Percentiles rank a stretch among this genome's conserved stretches.
Conservation (phyloP, 2,797 vertebrate genomes). For the Acipenser ruthenus region DNA sequence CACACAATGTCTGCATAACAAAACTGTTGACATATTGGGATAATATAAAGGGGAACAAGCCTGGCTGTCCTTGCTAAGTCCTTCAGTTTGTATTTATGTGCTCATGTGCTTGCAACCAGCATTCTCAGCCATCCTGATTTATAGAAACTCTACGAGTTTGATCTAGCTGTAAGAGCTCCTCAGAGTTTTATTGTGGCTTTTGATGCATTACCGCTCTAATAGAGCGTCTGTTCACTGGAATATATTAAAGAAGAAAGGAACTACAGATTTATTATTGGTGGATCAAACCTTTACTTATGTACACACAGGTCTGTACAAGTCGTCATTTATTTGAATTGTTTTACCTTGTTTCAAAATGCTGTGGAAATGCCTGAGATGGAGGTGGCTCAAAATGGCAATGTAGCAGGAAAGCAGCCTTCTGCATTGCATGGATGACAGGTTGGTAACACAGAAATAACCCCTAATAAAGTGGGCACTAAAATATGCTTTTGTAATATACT, state of each 20-base stretch:
- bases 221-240: neutral
- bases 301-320: too few relatives aligned
- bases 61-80: neutral
- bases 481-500: too few relatives aligned
- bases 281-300: neutral
- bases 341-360: too few relatives aligned
- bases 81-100: conserved; percentile 6
- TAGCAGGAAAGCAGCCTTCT: neutral
- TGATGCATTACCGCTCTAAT: conserved; percentile 1
- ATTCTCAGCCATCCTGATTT: neutral
- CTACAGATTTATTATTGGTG: neutral
- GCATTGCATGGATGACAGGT: too few relatives aligned
- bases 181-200: neutral
- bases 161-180: neutral
- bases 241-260: conserved; percentile 4
- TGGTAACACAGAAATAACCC: too few relatives aligned
- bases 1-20: neutral
- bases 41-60: neutral
- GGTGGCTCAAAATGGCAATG: neutral
- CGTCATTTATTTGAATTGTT: too few relatives aligned
- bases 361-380: neutral
- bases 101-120: neutral
- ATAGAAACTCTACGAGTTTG: conserved; percentile 1
- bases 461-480: too few relatives aligned
- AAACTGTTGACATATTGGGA: neutral